Evolutionary conservation across 2,888 invertebrate species (phyloP).

Genomic region (Stenichneumon culpator): DNA sequence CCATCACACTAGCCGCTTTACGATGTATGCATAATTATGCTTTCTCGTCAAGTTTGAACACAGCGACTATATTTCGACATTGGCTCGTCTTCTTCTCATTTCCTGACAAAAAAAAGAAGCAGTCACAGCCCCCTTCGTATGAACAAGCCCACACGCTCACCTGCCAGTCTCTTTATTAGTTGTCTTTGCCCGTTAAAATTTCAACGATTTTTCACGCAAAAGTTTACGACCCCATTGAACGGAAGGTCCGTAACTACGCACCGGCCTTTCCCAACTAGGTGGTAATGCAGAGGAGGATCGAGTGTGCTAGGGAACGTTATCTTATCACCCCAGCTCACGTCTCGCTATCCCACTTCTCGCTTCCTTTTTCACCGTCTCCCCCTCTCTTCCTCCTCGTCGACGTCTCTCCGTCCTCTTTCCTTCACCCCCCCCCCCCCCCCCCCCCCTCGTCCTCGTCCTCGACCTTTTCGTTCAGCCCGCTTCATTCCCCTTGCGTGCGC

Average conservation of each 20-base stretch:
- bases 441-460: too few species aligned
- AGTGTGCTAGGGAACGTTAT: conserved; percentile 75
- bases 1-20: too few species aligned
- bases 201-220: background rate
- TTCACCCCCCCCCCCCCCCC: too few species aligned
- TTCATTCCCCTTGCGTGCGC: conserved; percentile 7
- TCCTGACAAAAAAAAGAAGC: background rate
- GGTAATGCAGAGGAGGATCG: conserved; percentile 74
- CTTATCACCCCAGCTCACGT: conserved; percentile 73
- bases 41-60: too few species aligned
- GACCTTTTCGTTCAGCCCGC: conserved; percentile 4
- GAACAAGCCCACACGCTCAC: background rate
- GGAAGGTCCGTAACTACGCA: conserved; percentile 46
- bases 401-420: conserved; percentile 42
- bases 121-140: background rate
- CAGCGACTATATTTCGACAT: too few species aligned
- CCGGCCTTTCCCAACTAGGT: conserved; percentile 60
- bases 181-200: background rate
- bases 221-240: conserved; percentile 8
- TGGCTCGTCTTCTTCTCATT: background rate
- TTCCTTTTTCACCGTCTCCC: conserved; percentile 21
- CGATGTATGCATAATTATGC: too few species aligned
- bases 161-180: background rate
- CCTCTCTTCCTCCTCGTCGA: conserved; percentile 38
- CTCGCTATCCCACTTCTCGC: conserved; percentile 48